Base-by-base conservation (phyloP, 1,140 invertebrate species). In the Dolichoris vasculosae region DNA sequence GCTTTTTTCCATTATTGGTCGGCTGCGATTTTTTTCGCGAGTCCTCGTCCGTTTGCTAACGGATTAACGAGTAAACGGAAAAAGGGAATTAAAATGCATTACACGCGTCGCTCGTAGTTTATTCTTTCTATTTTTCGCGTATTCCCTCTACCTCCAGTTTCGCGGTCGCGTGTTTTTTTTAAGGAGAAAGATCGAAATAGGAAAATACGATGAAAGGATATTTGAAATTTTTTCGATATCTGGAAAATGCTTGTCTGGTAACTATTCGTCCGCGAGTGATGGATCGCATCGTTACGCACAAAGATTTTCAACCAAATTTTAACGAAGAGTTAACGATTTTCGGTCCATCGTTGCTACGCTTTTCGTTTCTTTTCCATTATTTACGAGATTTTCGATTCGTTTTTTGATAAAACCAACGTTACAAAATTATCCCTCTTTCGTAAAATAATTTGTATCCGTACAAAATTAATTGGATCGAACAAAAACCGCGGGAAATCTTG, bases 71-170 rank as follows among this genome's bases (percentile, higher is more conserved):
- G 67, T 30, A 38, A 69, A 69, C 20, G 67, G 20, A 69, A 38
- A 69, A 69, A 35, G 35, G 32, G 23, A 79, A 64, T 64, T 69
- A 51, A 82, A 80, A 82, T 46, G 64, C 79, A 69, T 82, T 71
- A 51, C 23, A 69, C 40, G 11, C 32, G 20, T 59, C 35, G 40
- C 20, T 80, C n/a, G 78, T 40, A 20, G 38, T 80, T 26, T 75
- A 30, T 32, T 23, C 51, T 64, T 67, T 38, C 40, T 38, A 4
- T 38, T 38, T 8, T 13, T 15, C 17, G 32, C 9, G 1, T 35
- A 30, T 32, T 32, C 26, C 17, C 48, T 63, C 20, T 67, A 17
- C 2, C 63, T 67, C 7, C 35, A 20, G 30, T 69, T 38, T 69
- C 1, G 4, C 35, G 4, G 7, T 67, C 63, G 35, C 40, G 13